phyloP scores from a whole-genome alignment of 2,113 vertebrate species.

The Sapajus apella region DNA sequence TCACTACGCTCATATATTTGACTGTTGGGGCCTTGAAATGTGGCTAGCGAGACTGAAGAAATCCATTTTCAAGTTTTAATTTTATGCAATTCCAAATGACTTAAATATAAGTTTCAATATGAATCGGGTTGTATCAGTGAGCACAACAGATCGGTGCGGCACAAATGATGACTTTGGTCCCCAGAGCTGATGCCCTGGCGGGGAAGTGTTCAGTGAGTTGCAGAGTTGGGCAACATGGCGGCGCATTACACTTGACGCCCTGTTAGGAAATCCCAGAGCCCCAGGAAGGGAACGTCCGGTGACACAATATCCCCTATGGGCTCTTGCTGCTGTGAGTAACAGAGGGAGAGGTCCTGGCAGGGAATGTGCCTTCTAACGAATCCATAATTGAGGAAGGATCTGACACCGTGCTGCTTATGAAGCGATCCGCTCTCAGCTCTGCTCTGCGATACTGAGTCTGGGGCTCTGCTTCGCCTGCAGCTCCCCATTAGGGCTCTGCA shows the following conservation, averaged over 20 bases:
- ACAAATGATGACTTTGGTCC: neutral
- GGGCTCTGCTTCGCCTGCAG: neutral
- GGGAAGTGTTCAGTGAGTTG: neutral
- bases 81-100: neutral
- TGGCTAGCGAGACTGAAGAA: conserved; percentile 7
- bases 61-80: neutral
- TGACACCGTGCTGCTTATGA: neutral
- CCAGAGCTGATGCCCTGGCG: neutral
- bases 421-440: neutral
- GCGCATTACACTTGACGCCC: neutral
- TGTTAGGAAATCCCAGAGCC: conserved; percentile 28
- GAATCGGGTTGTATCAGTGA: neutral
- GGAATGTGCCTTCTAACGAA: conserved; percentile 11
- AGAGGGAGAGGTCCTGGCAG: neutral
- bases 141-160: neutral
- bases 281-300: conserved; percentile 21
- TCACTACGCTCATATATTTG: neutral
- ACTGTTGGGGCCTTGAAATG: neutral
- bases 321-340: neutral
- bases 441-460: neutral
- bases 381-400: neutral
- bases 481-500: neutral
- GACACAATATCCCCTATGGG: conserved; percentile 23
- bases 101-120: neutral
- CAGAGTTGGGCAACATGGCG: conserved; percentile 18